These are phyloP conservation scores for Scolopax rusticola DNA, from an alignment of 2,797 vertebrate species.

Conservation along the genomic window DNA sequence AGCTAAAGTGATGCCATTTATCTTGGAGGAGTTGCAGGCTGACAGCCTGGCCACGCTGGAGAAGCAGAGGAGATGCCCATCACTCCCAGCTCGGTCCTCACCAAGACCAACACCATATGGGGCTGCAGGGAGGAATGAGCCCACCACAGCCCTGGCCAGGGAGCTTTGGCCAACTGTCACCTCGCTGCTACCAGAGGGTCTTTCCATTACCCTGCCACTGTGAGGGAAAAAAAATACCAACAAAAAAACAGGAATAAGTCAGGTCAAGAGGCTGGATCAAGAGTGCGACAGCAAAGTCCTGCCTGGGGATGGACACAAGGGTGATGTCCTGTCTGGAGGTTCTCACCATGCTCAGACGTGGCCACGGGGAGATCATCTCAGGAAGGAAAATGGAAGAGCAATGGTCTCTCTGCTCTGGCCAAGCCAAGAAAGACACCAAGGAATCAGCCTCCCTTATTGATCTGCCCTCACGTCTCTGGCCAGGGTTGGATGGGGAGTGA, in stretches of 20 bases:
- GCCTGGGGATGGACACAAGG: neutral
- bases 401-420: neutral
- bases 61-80: neutral
- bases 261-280: neutral
- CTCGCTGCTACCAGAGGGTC: neutral
- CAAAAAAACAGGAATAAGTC: neutral
- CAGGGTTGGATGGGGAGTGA: neutral
- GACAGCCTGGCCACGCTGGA: neutral
- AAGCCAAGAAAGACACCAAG: neutral
- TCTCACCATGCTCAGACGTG: neutral
- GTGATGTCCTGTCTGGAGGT: neutral
- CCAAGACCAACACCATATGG: no score
- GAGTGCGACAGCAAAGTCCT: no score
- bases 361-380: rapidly evolving
- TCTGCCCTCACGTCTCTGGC: neutral
- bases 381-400: no score
- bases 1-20: neutral
- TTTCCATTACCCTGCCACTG: neutral
- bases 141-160: neutral
- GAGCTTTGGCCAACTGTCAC: neutral
- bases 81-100: neutral
- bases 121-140: neutral
- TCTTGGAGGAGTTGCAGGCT: neutral
- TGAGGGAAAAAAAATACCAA: neutral
- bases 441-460: neutral